These are phyloP conservation scores for Agrochola circellaris DNA, from an alignment of 2,888 invertebrate genomes.

Conservation along the genomic window DNA sequence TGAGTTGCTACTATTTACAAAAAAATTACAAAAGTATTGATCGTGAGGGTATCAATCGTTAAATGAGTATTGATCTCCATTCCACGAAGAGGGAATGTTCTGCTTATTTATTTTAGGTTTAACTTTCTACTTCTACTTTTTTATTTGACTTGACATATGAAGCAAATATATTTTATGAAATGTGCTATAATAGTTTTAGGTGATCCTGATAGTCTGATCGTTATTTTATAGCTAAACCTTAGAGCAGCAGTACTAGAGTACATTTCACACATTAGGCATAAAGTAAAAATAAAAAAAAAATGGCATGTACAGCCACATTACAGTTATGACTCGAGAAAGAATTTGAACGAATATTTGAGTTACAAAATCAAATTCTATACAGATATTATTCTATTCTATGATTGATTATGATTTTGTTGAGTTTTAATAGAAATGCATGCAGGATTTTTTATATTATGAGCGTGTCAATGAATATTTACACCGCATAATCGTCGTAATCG, in stretches of 20 bases:
- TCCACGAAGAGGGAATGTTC: constrained; percentile 20
- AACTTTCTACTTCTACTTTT: neutral
- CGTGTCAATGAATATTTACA: neutral
- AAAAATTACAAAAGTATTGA: neutral
- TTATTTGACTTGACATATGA: constrained; percentile 26
- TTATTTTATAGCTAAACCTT: constrained; percentile 26
- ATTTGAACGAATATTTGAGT: neutral
- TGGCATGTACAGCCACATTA: neutral
- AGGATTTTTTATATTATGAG: neutral
- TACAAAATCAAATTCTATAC: neutral
- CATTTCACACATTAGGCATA: neutral
- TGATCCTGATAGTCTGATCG: constrained; percentile 40
- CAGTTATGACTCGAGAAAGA: neutral
- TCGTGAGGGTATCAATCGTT: neutral
- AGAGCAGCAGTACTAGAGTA: constrained; percentile 32
- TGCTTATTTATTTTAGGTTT: constrained; percentile 25
- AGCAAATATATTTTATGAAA: constrained; percentile 35
- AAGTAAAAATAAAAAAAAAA: neutral
- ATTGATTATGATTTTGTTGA: neutral
- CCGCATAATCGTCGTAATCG: neutral
- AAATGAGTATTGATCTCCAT: constrained; percentile 43
- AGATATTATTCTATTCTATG: too few relatives aligned
- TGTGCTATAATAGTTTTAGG: constrained; percentile 50
- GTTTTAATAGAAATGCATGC: neutral
- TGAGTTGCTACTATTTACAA: neutral